These are phyloP conservation scores for Eudasyphora cyanicolor DNA, from an alignment of 2,888 invertebrate species.

Conservation along the genomic window DNA sequence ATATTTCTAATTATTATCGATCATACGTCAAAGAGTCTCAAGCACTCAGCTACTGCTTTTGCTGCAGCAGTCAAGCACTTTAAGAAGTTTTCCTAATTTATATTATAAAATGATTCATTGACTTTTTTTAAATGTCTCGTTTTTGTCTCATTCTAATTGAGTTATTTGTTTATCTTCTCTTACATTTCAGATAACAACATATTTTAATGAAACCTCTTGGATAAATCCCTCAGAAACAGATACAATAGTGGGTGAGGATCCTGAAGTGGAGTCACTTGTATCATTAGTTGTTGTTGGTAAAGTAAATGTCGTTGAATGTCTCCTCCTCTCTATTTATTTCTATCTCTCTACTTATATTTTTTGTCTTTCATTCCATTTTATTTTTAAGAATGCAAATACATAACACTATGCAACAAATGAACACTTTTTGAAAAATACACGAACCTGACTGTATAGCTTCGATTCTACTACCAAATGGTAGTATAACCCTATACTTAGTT, in stretches of 20 bases:
- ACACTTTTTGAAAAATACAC: too few species aligned
- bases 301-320: slow-evolving; percentile 80
- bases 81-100: not conserved
- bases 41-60: not conserved
- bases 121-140: not conserved
- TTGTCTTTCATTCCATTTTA: not conserved
- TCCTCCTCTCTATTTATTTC: slow-evolving; percentile 47
- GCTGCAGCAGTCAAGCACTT: not conserved
- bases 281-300: slow-evolving; percentile 91
- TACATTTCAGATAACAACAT: slow-evolving; percentile 78
- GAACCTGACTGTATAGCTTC: too few species aligned
- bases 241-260: slow-evolving; percentile 83
- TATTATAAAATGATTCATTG: not conserved
- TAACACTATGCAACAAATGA: too few species aligned
- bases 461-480: too few species aligned
- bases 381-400: too few species aligned
- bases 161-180: slow-evolving; percentile 21
- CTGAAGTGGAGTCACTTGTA: slow-evolving; percentile 89
- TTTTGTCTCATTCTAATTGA: not conserved
- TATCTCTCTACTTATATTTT: not conserved
- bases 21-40: not conserved
- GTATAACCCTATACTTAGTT: too few species aligned
- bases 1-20: not conserved
- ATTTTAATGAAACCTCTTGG: slow-evolving; percentile 79
- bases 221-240: slow-evolving; percentile 78